These are phyloP conservation scores for Drosophila repleta DNA, from an alignment of 1,140 invertebrate species.

Conservation along the genomic window DNA sequence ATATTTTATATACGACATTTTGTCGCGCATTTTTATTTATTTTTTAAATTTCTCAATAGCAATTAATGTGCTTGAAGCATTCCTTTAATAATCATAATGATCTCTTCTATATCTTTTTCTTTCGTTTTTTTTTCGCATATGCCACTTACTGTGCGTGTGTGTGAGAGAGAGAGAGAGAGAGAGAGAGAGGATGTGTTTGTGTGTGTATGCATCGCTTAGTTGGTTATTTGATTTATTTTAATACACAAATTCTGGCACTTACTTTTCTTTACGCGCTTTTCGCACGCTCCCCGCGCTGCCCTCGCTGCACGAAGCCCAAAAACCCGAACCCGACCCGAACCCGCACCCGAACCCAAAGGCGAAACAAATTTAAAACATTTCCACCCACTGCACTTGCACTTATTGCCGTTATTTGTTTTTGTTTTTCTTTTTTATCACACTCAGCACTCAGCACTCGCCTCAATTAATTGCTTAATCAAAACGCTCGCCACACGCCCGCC, in stretches of 20 bases:
- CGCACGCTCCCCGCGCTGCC: constrained; percentile 48
- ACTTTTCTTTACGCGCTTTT: constrained; percentile 80
- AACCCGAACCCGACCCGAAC: constrained; percentile 18
- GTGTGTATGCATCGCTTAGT: constrained; percentile 77
- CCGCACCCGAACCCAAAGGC: constrained; percentile 17
- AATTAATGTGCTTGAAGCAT: constrained; percentile 66
- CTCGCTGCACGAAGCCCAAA: background rate
- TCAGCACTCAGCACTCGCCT: constrained; percentile 33
- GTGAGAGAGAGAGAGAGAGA: constrained; percentile 23
- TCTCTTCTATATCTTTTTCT: too few relatives aligned
- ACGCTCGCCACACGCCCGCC: constrained; percentile 63
- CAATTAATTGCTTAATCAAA: constrained; percentile 81
- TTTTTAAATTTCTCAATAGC: constrained; percentile 67
- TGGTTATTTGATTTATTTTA: constrained; percentile 79
- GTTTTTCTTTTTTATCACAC: constrained; percentile 34
- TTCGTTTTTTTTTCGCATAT: constrained; percentile 47
- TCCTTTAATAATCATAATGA: constrained; percentile 38
- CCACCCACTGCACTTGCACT: constrained; percentile 79
- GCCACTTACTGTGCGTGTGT: constrained; percentile 47
- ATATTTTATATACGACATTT: constrained; percentile 61
- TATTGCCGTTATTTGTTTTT: constrained; percentile 58
- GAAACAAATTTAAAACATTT: constrained; percentile 71
- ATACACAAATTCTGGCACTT: constrained; percentile 76
- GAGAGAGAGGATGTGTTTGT: constrained; percentile 29
- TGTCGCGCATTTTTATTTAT: constrained; percentile 21